These are phyloP conservation scores for Meghimatium bilineatum DNA, from an alignment of 2,888 invertebrate species.

Conservation along the genomic window DNA sequence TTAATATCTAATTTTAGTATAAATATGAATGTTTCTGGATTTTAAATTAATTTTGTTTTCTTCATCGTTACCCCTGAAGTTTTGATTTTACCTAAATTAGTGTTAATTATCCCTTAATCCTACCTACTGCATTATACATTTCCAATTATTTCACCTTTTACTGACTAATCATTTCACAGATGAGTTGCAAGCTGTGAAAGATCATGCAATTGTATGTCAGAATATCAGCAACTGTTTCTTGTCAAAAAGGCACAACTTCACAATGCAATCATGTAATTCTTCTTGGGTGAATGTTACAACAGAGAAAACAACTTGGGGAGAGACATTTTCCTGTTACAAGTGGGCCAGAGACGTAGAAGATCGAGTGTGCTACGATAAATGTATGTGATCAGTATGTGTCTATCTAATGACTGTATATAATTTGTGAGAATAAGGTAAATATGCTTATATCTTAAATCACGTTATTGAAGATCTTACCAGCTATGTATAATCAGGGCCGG, in stretches of 20 bases:
- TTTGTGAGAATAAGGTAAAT: too few species aligned
- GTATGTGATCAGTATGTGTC: background rate
- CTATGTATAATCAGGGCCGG: too few species aligned
- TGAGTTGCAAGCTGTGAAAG: background rate
- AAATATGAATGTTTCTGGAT: too few species aligned
- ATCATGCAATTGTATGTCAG: background rate
- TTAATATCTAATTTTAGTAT: too few species aligned
- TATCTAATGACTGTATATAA: background rate
- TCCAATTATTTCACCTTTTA: background rate
- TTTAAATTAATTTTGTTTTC: too few species aligned
- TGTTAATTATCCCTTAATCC: too few species aligned
- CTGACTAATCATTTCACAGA: background rate
- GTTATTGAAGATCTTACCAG: too few species aligned
- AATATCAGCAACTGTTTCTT: constrained; percentile 19
- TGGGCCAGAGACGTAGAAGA: constrained; percentile 35
- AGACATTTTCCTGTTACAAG: constrained; percentile 31
- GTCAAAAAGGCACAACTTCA: background rate
- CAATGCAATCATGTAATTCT: background rate
- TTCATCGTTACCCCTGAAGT: too few species aligned
- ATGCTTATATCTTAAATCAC: too few species aligned
- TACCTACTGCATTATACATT: too few species aligned
- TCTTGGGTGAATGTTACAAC: constrained; percentile 13
- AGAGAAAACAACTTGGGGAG: background rate
- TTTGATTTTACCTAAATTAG: too few species aligned
- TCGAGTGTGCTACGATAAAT: constrained; percentile 31